A percentile compares a stretch with the other conserved stretches of the same genome.
phyloP scores from a whole-genome alignment of 2,113 vertebrate genomes.

The Loxodonta africana region DNA sequence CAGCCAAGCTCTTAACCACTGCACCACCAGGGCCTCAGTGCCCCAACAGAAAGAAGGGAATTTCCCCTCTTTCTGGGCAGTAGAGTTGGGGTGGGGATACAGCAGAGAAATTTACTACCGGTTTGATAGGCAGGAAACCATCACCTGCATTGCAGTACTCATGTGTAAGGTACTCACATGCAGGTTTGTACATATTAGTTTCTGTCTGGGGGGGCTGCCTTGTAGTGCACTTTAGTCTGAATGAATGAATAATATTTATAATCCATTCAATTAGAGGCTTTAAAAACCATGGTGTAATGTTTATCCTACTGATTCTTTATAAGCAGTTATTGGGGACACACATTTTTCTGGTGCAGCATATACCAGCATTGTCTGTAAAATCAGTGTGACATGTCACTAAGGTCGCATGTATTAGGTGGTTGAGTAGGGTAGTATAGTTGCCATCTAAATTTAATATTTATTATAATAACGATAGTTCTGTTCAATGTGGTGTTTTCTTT shows the following conservation, averaged over 20 bases:
- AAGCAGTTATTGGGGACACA: not conserved
- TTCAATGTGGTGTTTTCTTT: constrained; percentile 13
- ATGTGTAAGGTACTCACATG: not conserved
- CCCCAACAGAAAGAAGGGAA: not conserved
- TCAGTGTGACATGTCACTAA: not conserved
- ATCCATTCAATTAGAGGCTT: not conserved
- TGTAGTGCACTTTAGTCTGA: not conserved
- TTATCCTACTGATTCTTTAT: not conserved
- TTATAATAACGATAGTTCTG: not conserved
- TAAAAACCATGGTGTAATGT: not conserved
- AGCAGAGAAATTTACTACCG: not conserved
- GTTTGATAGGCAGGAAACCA: not conserved
- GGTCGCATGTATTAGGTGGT: not conserved
- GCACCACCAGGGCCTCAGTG: not conserved
- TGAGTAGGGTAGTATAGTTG: not conserved
- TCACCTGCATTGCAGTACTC: not conserved
- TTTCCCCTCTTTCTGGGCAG: not conserved
- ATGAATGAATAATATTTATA: constrained; percentile 3
- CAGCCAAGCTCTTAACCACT: no score
- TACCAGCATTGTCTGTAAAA: not conserved
- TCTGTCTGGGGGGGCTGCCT: not conserved
- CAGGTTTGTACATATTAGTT: not conserved
- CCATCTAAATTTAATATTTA: not conserved
- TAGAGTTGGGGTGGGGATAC: not conserved
- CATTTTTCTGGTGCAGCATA: not conserved